Evolutionary conservation across 2,113 vertebrate genomes (phyloP), one percentile per base, ranked within the genome.

Genomic region (Chlamydotis undulata): DNA sequence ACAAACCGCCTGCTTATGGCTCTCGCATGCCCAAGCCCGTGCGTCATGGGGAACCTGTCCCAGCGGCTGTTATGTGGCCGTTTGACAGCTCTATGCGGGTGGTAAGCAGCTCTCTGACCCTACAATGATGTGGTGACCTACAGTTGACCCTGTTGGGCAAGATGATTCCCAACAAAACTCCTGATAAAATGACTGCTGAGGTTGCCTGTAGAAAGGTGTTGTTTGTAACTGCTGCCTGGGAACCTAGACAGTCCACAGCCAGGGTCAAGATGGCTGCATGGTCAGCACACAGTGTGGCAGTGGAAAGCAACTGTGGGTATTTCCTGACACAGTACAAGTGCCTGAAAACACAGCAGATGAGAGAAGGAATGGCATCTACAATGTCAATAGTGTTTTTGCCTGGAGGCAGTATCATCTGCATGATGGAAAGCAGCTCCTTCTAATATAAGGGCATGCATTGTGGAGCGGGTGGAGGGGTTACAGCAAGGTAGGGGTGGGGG

Each of bases 331-430:
- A 15, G 15, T 43, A 23, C 24, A 31, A 49, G 23, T 15, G 6
- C 18, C 74, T 43, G 52, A 29, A 74, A 84, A 33, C 8, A 4
- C 2, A 1, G n/a, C 14, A 35, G 28, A 33, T 19, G 6, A 25
- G 29, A 7, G 5, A 57, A 70, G 3, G 9, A 8, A 12, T 8
- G 24, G 43, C 21, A n/a, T 12, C 3, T 39, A 7, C 16, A 49
- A 8, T 35, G 6, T 22, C 7, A 19, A n/a, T 35, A 10, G 4
- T 3, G 6, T 35, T 69, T 41, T 56, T 6, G 41, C 3, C 12
- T 6, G 60, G 35, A n/a, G 8, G 10, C 8, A 3, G 11, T 21
- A 11, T n/a, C 47, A 14, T 0, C 5, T 43, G 9, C 6, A 2
- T 5, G 19, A 11, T 7, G 52, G 18, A 67, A 9, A 75, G 14